A percentile compares a stretch with the other conserved stretches of the same genome.
Evolutionary conservation across 2,797 vertebrate species (phyloP).

Genomic region (Nasua narica): DNA sequence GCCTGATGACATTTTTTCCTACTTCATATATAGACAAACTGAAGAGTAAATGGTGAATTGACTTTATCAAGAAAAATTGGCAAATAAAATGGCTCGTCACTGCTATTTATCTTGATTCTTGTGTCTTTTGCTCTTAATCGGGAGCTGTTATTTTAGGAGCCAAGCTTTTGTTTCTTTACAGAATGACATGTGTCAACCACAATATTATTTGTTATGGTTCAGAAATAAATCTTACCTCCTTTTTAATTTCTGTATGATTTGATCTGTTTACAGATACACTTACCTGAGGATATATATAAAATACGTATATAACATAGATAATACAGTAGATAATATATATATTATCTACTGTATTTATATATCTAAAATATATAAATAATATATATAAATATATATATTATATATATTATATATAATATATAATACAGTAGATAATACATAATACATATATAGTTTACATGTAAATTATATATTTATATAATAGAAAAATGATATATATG

Average conservation of each 20-base stretch:
- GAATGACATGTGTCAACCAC: not conserved
- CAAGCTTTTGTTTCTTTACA: not conserved
- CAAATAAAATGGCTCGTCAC: constrained; percentile 27
- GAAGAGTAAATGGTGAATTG: constrained; percentile 23
- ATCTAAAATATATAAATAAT: no score
- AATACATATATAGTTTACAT: not conserved
- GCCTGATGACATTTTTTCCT: not conserved
- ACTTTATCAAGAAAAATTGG: constrained; percentile 47
- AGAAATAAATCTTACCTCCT: not conserved
- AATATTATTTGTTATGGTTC: not conserved
- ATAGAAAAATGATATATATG: no score
- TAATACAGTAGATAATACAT: not conserved
- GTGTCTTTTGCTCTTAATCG: not conserved
- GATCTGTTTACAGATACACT: not conserved
- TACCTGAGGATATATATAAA: not conserved
- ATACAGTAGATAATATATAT: not conserved
- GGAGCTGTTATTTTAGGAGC: not conserved
- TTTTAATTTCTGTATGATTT: not conserved
- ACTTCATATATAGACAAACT: constrained; percentile 18
- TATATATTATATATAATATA: not conserved
- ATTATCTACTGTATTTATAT: no score
- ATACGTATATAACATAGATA: not conserved
- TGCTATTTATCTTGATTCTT: constrained; percentile 34
- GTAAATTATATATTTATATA: no score
- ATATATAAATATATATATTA: not conserved